Base-by-base conservation (phyloP, 2,113 vertebrate genomes). In the Salvelinus sp. region DNA sequence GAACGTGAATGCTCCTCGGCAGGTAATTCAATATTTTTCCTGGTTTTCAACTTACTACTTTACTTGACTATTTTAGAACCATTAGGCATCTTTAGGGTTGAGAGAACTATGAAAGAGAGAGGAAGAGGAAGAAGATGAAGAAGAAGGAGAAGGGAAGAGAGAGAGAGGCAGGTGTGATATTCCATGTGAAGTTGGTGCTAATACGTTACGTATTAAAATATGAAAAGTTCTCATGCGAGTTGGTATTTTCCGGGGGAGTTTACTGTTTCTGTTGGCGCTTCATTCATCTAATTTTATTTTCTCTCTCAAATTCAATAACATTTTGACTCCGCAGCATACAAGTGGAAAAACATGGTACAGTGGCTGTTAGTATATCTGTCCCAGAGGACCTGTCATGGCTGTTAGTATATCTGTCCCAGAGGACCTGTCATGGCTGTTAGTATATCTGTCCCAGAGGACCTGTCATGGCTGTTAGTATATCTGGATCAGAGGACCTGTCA, bases 151-250 rank as follows among this genome's bases (percentile, higher is more conserved):
- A 6, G 5, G 30, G 5, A 4, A 33, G 30, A 33, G 4, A 5
- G 4, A 5, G 30, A 33, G 1, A 5, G 30, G 27, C 27, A 33
- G 4, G 30, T 6, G 5, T 5, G 30, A 33, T 33, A 33, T 5
- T 33, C 30, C 5, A 33, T 62, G 64, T 78, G 77, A 81, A 87
- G 82, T 27, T 28, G 47, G 28, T 33, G 22, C 64, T 73, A 60
- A 74, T 85, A 77, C 73, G 64, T 74, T 77, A 85, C 85, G 85
- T 78, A 88, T 89, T 27, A 79, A 79, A 73, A 80, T 1, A 33
- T 33, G 30, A 33, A 83, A 84, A 75, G 83, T 74, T 76, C 76
- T 85, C 77, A 70, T 69, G 81, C 69, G 54, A 70, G 72, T 25
- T 67, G 79, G 80, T 75, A 74, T 72, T 69, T 71, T 73, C 85